These are phyloP conservation scores for Limnodromus scolopaceus DNA, from an alignment of 2,797 vertebrate genomes.

Conservation along the genomic window DNA sequence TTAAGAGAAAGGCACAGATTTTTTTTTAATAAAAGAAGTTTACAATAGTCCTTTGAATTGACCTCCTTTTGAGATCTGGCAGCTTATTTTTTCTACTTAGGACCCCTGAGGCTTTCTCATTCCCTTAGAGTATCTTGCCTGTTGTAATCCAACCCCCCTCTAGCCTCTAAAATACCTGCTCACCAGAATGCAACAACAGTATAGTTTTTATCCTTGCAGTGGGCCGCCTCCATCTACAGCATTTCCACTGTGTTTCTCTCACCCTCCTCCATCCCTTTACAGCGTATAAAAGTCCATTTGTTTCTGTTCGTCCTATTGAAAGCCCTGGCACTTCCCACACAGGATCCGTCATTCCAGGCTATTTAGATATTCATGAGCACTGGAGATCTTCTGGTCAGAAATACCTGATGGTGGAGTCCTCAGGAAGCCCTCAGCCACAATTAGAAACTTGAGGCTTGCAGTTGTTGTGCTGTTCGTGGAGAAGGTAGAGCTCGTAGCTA, in stretches of 20 bases:
- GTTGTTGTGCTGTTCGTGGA: neutral
- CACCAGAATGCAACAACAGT: neutral
- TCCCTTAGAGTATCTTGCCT: neutral
- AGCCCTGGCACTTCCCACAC: neutral
- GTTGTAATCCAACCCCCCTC: neutral
- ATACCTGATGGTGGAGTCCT: neutral
- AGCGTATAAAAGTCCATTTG: neutral
- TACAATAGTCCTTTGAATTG: conserved; percentile 11
- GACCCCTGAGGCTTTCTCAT: conserved; percentile 7
- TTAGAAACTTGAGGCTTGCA: neutral
- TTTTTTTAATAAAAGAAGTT: neutral
- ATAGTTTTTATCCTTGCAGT: neutral
- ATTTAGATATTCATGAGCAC: neutral
- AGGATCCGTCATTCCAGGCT: neutral
- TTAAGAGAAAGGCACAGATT: neutral
- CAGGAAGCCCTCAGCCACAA: neutral
- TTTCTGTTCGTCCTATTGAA: neutral
- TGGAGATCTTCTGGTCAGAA: neutral
- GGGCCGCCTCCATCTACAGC: neutral
- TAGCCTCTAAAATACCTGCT: neutral
- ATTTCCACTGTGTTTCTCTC: neutral
- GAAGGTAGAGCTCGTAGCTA: neutral
- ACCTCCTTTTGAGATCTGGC: neutral
- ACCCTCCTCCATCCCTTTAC: neutral
- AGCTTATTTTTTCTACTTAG: neutral